A percentile compares a stretch with the other conserved stretches of the same genome.
phyloP scores from a whole-genome alignment of 2,113 vertebrate genomes.

The Dolichallabes microphthalmus region DNA sequence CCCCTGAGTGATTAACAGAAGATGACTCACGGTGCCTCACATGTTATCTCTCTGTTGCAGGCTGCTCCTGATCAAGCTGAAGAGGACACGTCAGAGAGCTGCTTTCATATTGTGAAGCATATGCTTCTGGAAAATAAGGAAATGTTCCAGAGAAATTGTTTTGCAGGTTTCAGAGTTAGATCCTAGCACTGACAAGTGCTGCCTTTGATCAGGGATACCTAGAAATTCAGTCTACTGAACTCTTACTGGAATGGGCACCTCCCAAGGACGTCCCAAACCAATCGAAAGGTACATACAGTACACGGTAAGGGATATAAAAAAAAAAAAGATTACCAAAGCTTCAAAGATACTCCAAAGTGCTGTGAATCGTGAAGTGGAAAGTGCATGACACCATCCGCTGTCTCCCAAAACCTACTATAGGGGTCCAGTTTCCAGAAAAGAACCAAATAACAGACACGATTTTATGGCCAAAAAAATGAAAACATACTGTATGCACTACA shows the following conservation, averaged over 20 bases:
- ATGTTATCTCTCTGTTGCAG: background rate
- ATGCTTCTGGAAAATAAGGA: conserved; percentile 4
- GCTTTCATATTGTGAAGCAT: conserved; percentile 7
- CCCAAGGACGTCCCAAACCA: background rate
- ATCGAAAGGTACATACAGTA: background rate
- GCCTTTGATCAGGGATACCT: background rate
- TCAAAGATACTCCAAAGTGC: background rate
- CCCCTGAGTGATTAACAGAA: conserved; percentile 24
- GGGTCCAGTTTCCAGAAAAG: background rate
- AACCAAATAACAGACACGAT: background rate
- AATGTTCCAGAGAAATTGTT: background rate
- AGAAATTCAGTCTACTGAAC: background rate
- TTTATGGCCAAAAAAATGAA: background rate
- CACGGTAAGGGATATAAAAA: background rate
- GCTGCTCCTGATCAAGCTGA: background rate
- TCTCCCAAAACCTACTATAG: background rate
- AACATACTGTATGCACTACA: background rate
- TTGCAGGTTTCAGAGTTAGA: background rate
- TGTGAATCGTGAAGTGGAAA: background rate
- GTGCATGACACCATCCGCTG: background rate
- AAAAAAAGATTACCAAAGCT: background rate
- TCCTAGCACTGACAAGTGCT: background rate
- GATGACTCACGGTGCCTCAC: conserved; percentile 23
- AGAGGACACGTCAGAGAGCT: background rate
- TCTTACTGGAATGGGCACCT: background rate